Percentiles rank a stretch among this genome's conserved stretches.
These are phyloP conservation scores for Dysmachus trigonus DNA, from an alignment of 2,888 invertebrate species.

Conservation along the genomic window DNA sequence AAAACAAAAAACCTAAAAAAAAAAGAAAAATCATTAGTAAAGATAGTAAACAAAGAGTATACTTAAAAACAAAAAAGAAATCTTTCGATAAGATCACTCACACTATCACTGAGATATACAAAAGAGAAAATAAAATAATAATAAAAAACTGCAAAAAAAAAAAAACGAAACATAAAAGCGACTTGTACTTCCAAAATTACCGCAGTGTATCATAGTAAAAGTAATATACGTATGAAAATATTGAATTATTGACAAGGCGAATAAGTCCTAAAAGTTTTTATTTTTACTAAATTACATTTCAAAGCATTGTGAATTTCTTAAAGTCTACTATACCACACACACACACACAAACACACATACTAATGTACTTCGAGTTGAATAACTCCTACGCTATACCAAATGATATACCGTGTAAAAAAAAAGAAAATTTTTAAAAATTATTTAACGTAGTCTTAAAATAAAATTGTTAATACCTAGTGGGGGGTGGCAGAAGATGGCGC, in stretches of 20 bases:
- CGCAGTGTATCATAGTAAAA: slow-evolving; percentile 20
- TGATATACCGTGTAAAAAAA: slow-evolving; percentile 27
- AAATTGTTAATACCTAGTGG: slow-evolving; percentile 19
- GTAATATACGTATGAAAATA: not conserved
- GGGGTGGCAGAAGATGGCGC: not conserved
- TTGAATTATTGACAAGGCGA: not conserved
- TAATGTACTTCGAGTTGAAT: not conserved
- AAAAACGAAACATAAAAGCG: not conserved
- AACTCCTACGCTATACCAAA: slow-evolving; percentile 15
- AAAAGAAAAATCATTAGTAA: slow-evolving; percentile 7
- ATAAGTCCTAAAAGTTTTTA: slow-evolving; percentile 3
- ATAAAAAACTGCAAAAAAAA: not conserved
- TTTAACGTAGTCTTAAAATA: not conserved
- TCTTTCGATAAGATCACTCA: not conserved
- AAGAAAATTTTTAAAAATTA: not conserved
- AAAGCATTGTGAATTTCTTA: not conserved
- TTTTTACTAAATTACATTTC: slow-evolving; percentile 24
- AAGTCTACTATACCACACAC: not conserved
- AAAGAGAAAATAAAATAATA: not conserved
- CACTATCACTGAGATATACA: not conserved
- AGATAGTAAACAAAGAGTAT: slow-evolving; percentile 21
- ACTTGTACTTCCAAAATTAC: slow-evolving; percentile 26
- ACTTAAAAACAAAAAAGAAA: not conserved
- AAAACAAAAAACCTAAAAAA: not conserved
- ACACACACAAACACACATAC: not conserved